Percentiles rank a stretch among this genome's conserved stretches.
phyloP scores from a whole-genome alignment of 2,797 vertebrate species.

The Meda fulgida region DNA sequence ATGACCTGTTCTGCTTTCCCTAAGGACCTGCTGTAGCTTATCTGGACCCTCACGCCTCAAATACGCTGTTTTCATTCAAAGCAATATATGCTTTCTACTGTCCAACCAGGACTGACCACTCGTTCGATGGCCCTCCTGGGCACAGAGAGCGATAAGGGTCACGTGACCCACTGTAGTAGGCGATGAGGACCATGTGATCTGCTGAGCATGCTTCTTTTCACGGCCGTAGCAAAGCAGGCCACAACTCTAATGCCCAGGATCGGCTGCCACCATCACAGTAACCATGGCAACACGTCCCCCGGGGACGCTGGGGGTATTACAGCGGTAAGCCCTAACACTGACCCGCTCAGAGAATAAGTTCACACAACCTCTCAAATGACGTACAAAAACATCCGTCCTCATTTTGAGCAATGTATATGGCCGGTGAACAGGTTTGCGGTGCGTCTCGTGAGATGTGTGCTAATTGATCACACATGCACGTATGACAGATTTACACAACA shows the following conservation, averaged over 20 bases:
- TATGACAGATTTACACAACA: conserved; percentile 30
- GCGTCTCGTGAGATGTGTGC: conserved; percentile 41
- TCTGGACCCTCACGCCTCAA: conserved; percentile 19
- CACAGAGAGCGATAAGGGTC: conserved; percentile 26
- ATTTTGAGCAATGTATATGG: conserved; percentile 17
- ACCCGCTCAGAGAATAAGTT: conserved; percentile 1
- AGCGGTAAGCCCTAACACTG: conserved; percentile 21
- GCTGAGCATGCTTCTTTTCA: conserved; percentile 70
- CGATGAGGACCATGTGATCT: conserved; percentile 42
- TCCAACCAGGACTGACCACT: conserved; percentile 29
- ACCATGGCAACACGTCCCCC: conserved; percentile 67
- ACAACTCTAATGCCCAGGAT: conserved; percentile 67
- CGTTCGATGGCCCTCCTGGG: conserved; percentile 28
- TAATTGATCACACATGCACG: conserved; percentile 49
- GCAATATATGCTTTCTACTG: conserved; percentile 37
- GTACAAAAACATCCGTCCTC: background rate
- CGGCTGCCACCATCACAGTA: conserved; percentile 52
- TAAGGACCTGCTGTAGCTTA: conserved; percentile 28
- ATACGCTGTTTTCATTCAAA: conserved; percentile 37
- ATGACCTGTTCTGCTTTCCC: conserved; percentile 12
- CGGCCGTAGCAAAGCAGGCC: conserved; percentile 70
- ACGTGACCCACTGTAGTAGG: conserved; percentile 11
- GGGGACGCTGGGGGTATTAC: conserved; percentile 50
- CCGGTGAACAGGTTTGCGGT: conserved; percentile 28
- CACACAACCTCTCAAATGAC: conserved; percentile 5